Conservation (phyloP, 2,797 vertebrate species). For the Rallus crepitans region DNA sequence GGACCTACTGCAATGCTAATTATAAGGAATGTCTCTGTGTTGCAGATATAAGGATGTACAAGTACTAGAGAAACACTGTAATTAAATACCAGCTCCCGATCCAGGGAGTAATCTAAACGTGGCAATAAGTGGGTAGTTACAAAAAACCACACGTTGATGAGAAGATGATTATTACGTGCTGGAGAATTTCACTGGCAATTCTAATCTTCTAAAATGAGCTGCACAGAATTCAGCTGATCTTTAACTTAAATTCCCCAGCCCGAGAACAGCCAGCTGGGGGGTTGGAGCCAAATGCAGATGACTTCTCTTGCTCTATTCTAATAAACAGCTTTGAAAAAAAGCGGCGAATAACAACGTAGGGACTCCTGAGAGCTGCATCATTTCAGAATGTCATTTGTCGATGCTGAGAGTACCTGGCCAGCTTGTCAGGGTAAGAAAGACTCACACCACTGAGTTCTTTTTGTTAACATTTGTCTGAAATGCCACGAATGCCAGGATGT, state of each 20-base stretch:
- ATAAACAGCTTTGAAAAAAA: not conserved
- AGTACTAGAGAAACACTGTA: not conserved
- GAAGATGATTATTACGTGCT: constrained; percentile 21
- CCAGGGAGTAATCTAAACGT: constrained; percentile 12
- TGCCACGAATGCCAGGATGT: not conserved
- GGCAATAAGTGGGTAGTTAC: not conserved
- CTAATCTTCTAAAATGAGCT: constrained; percentile 17
- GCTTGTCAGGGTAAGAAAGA: not conserved
- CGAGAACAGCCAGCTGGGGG: not conserved
- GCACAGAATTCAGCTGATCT: not conserved
- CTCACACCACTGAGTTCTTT: not conserved
- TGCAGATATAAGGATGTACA: not conserved
- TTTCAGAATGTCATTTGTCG: not conserved
- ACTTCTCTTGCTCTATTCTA: constrained; percentile 1
- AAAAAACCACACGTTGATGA: constrained; percentile 3
- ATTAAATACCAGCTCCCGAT: constrained; percentile 17
- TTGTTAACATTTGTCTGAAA: not conserved
- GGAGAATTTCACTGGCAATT: constrained; percentile 29
- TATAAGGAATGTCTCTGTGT: not conserved
- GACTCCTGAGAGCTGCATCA: not conserved
- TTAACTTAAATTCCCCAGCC: not conserved
- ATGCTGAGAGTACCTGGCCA: not conserved
- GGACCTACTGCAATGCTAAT: constrained; percentile 46
- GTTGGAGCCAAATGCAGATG: not conserved
- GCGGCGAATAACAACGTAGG: not conserved